Evolutionary conservation across 2,888 invertebrate genomes (phyloP).

Genomic region (Eristalinus sepulchralis): DNA sequence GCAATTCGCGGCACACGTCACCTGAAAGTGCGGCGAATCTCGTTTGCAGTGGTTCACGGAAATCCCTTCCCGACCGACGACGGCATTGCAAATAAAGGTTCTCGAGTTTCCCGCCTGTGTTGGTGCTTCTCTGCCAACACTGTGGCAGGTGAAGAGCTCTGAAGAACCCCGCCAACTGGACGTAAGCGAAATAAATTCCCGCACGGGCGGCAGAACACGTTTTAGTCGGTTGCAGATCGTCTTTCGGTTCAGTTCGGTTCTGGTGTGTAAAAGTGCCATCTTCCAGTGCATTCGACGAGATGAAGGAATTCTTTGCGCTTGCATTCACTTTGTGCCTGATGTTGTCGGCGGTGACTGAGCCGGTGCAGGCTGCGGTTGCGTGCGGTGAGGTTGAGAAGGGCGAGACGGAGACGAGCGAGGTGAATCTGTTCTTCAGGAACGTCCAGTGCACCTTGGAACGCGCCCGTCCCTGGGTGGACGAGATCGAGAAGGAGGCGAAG

Average conservation of each 20-base stretch:
- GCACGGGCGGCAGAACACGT: constrained; percentile 31
- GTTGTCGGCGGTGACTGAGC: constrained; percentile 8
- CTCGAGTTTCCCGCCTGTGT: not conserved
- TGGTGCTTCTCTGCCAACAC: constrained; percentile 21
- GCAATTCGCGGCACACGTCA: not conserved
- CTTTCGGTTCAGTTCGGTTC: constrained; percentile 48
- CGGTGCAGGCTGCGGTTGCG: constrained; percentile 11
- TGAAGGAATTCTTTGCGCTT: constrained; percentile 43
- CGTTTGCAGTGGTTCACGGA: not conserved
- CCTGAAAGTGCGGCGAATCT: not conserved
- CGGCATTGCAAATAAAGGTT: constrained; percentile 20
- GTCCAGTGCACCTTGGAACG: constrained; percentile 77
- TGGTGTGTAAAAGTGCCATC: not conserved
- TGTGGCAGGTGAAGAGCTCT: not conserved
- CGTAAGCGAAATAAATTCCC: constrained; percentile 18
- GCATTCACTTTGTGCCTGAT: constrained; percentile 20
- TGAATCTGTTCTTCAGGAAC: constrained; percentile 76
- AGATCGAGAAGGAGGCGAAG: constrained; percentile 78
- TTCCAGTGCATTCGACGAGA: constrained; percentile 4
- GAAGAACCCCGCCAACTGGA: not conserved
- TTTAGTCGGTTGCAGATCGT: constrained; percentile 56
- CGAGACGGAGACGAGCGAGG: constrained; percentile 72
- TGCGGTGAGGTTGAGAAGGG: constrained; percentile 45
- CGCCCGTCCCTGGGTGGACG: constrained; percentile 78
- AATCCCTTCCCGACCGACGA: not conserved